Evolutionary conservation across 92 coral and sea anemone species (phyloP).

Genomic region (Epizoanthus stellaris): DNA sequence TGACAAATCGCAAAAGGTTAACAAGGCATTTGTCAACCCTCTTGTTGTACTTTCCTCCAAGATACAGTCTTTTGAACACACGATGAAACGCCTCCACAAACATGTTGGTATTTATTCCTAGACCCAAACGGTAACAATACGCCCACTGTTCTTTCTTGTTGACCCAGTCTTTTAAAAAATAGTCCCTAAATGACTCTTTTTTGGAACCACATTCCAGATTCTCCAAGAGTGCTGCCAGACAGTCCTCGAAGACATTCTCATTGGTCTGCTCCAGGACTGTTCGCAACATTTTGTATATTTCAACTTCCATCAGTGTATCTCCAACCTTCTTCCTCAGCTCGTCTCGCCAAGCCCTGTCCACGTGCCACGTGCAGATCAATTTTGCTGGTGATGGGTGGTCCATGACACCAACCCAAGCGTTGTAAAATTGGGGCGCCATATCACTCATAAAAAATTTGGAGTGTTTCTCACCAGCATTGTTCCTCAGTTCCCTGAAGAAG

Average conservation of each 20-base stretch:
- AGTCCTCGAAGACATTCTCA: slow-evolving; percentile 33
- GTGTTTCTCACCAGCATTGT: slow-evolving; percentile 49
- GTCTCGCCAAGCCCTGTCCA: slow-evolving; percentile 57
- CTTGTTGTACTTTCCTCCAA: slow-evolving; percentile 65
- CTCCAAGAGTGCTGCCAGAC: slow-evolving; percentile 29
- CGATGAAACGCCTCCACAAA: slow-evolving; percentile 72
- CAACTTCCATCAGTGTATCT: slow-evolving; percentile 30
- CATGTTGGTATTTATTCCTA: slow-evolving; percentile 73
- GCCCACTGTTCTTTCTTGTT: slow-evolving; percentile 63
- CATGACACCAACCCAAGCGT: slow-evolving; percentile 76
- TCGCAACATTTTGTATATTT: slow-evolving; percentile 60
- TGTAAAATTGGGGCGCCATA: slow-evolving; percentile 74
- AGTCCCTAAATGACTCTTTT: neutral
- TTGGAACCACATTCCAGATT: slow-evolving; percentile 19
- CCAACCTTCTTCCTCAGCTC: slow-evolving; percentile 46
- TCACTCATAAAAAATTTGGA: slow-evolving; percentile 64
- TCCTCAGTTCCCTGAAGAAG: slow-evolving; percentile 53
- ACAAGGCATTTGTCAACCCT: slow-evolving; percentile 64
- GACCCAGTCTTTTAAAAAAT: slow-evolving; percentile 69
- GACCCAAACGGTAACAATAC: slow-evolving; percentile 55
- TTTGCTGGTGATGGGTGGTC: slow-evolving; percentile 43
- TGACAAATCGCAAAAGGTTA: slow-evolving; percentile 56
- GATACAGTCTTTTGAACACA: slow-evolving; percentile 68
- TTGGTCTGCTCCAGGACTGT: slow-evolving; percentile 54
- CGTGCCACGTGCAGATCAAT: slow-evolving; percentile 63